A percentile compares a stretch with the other conserved stretches of the same genome.
These are phyloP conservation scores for Leucophenga montana DNA, from an alignment of 2,888 invertebrate species.

Conservation along the genomic window DNA sequence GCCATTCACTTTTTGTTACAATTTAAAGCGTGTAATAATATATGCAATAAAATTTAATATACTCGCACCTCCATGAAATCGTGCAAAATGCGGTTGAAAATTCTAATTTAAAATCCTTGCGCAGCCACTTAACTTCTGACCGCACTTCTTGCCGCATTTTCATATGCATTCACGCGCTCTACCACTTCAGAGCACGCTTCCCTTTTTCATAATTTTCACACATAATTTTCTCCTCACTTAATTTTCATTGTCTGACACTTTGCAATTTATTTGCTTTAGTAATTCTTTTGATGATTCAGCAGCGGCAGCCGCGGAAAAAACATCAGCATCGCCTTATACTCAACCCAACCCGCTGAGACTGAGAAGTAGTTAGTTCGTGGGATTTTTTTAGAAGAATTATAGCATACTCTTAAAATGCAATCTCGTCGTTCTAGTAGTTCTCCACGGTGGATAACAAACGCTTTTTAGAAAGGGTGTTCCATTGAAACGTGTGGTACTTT, in stretches of 20 bases:
- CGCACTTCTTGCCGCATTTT: not conserved
- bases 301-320: not conserved
- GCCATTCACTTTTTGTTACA: slow-evolving; percentile 40
- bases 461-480: too few species aligned
- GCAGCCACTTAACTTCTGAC: not conserved
- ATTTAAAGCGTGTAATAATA: slow-evolving; percentile 46
- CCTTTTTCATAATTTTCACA: slow-evolving; percentile 17
- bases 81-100: not conserved
- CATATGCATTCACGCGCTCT: not conserved
- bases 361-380: not conserved
- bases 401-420: too few species aligned
- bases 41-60: not conserved
- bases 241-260: slow-evolving; percentile 26
- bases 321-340: not conserved
- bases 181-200: not conserved
- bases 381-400: not conserved
- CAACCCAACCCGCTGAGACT: too few species aligned
- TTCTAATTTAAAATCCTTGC: not conserved
- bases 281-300: slow-evolving; percentile 21
- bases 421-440: too few species aligned
- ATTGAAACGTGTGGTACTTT: too few species aligned
- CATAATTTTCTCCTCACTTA: slow-evolving; percentile 19
- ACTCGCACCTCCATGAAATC: not conserved
- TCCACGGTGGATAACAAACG: too few species aligned
- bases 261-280: slow-evolving; percentile 25